Evolutionary conservation across 2,888 invertebrate genomes (phyloP), one percentile per base, ranked within the genome.

Genomic region (Blastobasis adustella): DNA sequence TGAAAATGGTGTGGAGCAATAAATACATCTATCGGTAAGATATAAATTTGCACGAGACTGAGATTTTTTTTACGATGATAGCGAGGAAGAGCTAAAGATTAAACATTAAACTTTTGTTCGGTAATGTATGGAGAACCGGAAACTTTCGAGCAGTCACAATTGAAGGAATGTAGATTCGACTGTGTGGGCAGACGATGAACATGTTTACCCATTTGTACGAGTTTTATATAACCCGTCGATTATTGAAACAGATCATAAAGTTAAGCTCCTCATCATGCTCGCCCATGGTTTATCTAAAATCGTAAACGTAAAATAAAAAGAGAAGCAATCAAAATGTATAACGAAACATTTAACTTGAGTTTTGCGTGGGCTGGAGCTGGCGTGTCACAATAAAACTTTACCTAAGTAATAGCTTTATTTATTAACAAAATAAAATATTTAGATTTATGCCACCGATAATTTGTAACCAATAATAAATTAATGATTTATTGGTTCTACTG

Each of bases 281-380:
- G 73, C 77, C 76, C 73, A 71, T 74, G 74, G 74, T 69, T 23
- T 71, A 75, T 73, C 64, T 60, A 65, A 73, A 73, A 71, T 67
- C 69, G 66, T 76, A 75, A 76, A 76, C 68, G 70, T 70, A 65
- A 52, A 54, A 23, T 23, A 23, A 56, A 56, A 46, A 56, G 55
- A 59, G 60, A 54, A 62, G 56, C 58, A 76, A 75, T 71, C 71
- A 72, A 73, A 23, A 74, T 66, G 60, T 68, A 70, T 67, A 68
- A 71, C 67, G 67, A 67, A 71, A 70, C 62, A 61, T 63, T 65
- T 54, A 60, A 42, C 42, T 44, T 52, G 61, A 63, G 60, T 59
- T 67, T 68, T 66, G 76, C 73, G 79, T 79, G 74, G 79, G 77
- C 65, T 53, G 76, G 23, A 23, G 23, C 58, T 62, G 55, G 58